Conservation (phyloP, 1,140 invertebrate genomes). For the Leptinotarsa undecemlineata region DNA sequence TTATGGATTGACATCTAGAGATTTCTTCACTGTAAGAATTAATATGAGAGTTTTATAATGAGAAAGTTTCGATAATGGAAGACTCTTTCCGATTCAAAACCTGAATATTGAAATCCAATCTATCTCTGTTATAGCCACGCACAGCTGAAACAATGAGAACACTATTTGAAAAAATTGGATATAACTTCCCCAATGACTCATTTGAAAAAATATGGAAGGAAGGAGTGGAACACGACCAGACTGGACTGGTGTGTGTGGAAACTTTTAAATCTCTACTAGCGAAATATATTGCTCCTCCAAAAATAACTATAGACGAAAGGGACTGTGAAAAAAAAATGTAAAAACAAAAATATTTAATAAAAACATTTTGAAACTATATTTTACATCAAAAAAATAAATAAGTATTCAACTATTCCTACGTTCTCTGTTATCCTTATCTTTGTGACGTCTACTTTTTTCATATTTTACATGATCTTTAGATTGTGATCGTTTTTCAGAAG, state of each 20-base stretch:
- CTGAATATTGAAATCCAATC: no score
- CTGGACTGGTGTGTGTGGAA: conserved; percentile 48
- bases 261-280: conserved; percentile 48
- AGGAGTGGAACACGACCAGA: conserved; percentile 44
- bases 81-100: no score
- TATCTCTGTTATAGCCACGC: conserved; percentile 44
- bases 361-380: conserved; percentile 8
- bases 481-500: conserved; percentile 25
- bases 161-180: conserved; percentile 50
- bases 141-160: conserved; percentile 40
- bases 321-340: conserved; percentile 25
- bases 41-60: no score
- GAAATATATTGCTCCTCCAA: conserved; percentile 26
- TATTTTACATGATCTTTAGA: conserved; percentile 33
- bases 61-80: no score
- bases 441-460: conserved; percentile 30
- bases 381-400: neutral
- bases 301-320: conserved; percentile 32
- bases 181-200: conserved; percentile 43
- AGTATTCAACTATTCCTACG: conserved; percentile 25
- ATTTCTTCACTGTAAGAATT: conserved; percentile 45
- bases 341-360: conserved; percentile 9
- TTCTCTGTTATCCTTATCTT: conserved; percentile 35
- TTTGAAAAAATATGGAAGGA: conserved; percentile 50
- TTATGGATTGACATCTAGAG: conserved; percentile 45